These are phyloP conservation scores for Pissodes strobi DNA, from an alignment of 1,140 invertebrate genomes.

Conservation along the genomic window DNA sequence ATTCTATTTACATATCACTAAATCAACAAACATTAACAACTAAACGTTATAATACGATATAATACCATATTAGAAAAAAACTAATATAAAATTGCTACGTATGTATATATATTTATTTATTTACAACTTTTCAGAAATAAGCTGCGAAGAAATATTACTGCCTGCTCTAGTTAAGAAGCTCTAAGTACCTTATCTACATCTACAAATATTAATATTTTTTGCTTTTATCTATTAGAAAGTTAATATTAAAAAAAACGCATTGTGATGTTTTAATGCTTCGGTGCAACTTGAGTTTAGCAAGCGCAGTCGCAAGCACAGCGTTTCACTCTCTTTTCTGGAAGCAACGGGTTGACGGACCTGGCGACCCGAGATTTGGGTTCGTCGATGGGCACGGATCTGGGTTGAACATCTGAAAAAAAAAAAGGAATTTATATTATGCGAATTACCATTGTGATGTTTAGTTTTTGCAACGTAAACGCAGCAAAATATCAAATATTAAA, in stretches of 20 bases:
- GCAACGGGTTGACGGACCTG: slow-evolving; percentile 54
- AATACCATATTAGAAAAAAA: neutral
- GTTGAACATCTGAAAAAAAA: slow-evolving; percentile 65
- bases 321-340: slow-evolving; percentile 61
- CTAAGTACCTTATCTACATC: slow-evolving; percentile 24
- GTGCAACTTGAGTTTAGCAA: too few relatives aligned
- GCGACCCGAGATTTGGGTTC: slow-evolving; percentile 28
- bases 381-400: slow-evolving; percentile 61
- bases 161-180: neutral
- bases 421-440: too few relatives aligned
- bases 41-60: neutral
- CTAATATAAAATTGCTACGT: neutral
- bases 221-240: neutral
- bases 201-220: slow-evolving; percentile 1
- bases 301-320: slow-evolving; percentile 67
- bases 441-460: too few relatives aligned
- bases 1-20: slow-evolving; percentile 18
- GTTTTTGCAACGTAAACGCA: too few relatives aligned
- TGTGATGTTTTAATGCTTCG: neutral
- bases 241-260: neutral
- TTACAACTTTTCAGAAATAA: slow-evolving; percentile 14
- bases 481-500: too few relatives aligned
- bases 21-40: neutral
- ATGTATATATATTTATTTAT: slow-evolving; percentile 12
- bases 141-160: slow-evolving; percentile 19